These are phyloP conservation scores for Ophioninae sp. DNA, from an alignment of 2,888 invertebrate species.

Conservation along the genomic window DNA sequence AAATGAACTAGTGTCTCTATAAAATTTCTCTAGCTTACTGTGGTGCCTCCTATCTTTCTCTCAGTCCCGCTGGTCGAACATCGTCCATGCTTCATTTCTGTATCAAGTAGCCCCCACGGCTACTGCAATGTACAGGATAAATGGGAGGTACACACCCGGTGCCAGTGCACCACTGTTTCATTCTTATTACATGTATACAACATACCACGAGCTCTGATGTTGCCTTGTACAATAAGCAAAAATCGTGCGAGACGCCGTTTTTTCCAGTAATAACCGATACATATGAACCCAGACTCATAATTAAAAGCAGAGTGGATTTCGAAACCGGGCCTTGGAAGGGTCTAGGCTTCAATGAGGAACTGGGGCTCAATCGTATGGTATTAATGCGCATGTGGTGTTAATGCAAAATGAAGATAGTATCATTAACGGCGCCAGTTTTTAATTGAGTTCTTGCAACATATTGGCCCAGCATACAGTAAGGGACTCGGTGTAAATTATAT, in stretches of 20 bases:
- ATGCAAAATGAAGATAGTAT: too few species aligned
- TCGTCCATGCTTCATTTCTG: conserved; percentile 13
- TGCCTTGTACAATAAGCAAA: conserved; percentile 3
- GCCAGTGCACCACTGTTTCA: conserved; percentile 49
- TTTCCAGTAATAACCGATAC: neutral
- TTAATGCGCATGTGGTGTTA: too few species aligned
- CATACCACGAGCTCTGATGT: conserved; percentile 8
- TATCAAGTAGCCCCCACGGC: conserved; percentile 47
- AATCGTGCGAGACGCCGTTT: neutral
- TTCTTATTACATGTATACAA: conserved; percentile 21
- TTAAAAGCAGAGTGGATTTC: too few species aligned
- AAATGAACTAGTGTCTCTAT: conserved; percentile 39
- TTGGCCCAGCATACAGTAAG: too few species aligned
- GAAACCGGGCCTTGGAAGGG: too few species aligned
- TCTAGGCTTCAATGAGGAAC: too few species aligned
- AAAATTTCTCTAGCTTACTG: conserved; percentile 20
- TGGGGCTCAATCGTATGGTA: too few species aligned
- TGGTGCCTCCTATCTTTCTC: conserved; percentile 11
- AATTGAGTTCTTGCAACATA: too few species aligned
- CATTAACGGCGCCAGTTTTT: too few species aligned
- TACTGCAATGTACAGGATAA: conserved; percentile 69
- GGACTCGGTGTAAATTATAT: too few species aligned
- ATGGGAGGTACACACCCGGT: conserved; percentile 65
- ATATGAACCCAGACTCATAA: conserved; percentile 1
- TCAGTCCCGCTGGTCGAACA: conserved; percentile 15